Evolutionary conservation across 2,113 vertebrate species (phyloP).

Genomic region (Ctenodactylus gundi): DNA sequence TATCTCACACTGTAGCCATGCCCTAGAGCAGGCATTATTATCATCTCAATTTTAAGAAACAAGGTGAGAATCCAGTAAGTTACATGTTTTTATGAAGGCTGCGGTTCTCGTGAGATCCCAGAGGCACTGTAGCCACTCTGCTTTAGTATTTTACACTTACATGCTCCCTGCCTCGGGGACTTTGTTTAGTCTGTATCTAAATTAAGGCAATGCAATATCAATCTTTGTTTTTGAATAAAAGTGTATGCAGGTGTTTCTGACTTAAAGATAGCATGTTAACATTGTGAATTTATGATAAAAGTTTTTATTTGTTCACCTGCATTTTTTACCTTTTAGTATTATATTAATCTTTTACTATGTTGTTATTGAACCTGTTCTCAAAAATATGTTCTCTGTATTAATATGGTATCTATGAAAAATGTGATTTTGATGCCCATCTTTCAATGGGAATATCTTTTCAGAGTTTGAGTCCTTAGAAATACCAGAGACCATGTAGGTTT

Average conservation of each 20-base stretch:
- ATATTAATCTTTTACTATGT: background rate
- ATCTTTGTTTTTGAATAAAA: conserved; percentile 25
- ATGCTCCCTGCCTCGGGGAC: background rate
- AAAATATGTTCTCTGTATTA: background rate
- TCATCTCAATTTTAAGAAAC: background rate
- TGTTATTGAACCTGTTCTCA: background rate
- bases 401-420: background rate
- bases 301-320: background rate
- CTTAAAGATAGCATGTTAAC: background rate
- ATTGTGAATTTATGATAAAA: background rate
- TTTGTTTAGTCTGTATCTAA: background rate
- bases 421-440: background rate
- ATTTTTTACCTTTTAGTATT: conserved; percentile 19
- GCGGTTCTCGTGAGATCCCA: background rate
- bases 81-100: background rate
- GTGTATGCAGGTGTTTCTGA: background rate
- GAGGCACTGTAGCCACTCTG: background rate
- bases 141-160: background rate
- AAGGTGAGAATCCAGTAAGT: background rate
- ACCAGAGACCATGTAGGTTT: background rate
- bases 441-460: background rate
- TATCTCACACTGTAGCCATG: background rate
- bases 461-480: background rate
- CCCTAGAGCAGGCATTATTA: background rate
- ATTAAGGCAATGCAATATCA: conserved; percentile 6